Conservation (phyloP, 2,888 invertebrate species). For the Lapara coniferarum region DNA sequence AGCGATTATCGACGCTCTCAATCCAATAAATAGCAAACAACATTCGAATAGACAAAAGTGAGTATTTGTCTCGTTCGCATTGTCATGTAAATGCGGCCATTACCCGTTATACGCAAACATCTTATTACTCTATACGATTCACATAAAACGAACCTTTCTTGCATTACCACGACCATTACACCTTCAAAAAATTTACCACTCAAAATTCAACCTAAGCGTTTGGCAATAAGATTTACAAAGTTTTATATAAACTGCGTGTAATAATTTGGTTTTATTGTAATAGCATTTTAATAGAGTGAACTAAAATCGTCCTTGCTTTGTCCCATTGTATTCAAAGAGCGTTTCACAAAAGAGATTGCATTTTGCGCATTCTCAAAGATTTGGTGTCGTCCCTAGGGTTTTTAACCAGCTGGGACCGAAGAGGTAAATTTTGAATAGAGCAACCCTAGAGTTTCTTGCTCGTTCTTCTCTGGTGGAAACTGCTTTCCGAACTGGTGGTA, state of each 20-base stretch:
- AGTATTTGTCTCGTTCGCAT: slow-evolving; percentile 28
- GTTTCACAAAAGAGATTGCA: slow-evolving; percentile 69
- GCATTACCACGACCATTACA: neutral
- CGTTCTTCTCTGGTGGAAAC: too few relatives aligned
- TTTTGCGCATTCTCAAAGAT: slow-evolving; percentile 57
- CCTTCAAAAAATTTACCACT: neutral
- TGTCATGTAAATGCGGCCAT: slow-evolving; percentile 46
- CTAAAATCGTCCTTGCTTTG: slow-evolving; percentile 79
- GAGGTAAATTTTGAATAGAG: too few relatives aligned
- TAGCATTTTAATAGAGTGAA: slow-evolving; percentile 77
- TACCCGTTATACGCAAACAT: slow-evolving; percentile 54
- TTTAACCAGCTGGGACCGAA: slow-evolving; percentile 49
- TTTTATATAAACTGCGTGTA: neutral
- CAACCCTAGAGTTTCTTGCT: too few relatives aligned
- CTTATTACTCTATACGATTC: slow-evolving; percentile 41
- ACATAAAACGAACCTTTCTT: slow-evolving; percentile 32
- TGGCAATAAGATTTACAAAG: neutral
- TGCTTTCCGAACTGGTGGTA: too few relatives aligned
- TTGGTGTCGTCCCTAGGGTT: slow-evolving; percentile 43
- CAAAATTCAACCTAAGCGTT: neutral
- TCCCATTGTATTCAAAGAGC: slow-evolving; percentile 69
- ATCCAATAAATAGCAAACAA: neutral
- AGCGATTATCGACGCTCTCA: neutral
- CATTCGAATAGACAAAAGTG: neutral
- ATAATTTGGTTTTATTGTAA: slow-evolving; percentile 49